phyloP scores from a whole-genome alignment of 1,140 invertebrate species.

The Vanessa atalanta region DNA sequence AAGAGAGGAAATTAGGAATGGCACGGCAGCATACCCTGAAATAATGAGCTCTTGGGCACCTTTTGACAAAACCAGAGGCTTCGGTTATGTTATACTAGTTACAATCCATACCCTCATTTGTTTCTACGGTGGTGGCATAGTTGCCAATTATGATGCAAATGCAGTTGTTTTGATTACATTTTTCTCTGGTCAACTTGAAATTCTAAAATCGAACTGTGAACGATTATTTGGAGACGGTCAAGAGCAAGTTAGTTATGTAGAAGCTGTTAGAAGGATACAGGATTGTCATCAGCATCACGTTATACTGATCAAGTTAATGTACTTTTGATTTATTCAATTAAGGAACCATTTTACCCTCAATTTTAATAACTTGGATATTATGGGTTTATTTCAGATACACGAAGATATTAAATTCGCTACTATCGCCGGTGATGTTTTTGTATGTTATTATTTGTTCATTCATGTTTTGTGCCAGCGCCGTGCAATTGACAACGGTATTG shows the following conservation, averaged over 20 bases:
- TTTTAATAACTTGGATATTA: not conserved
- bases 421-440: slow-evolving; percentile 66
- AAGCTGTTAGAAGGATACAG: slow-evolving; percentile 50
- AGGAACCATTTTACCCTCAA: not conserved
- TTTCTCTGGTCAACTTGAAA: slow-evolving; percentile 63
- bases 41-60: slow-evolving; percentile 66
- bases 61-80: slow-evolving; percentile 55
- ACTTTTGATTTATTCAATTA: not conserved
- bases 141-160: slow-evolving; percentile 65
- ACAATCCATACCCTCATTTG: slow-evolving; percentile 55
- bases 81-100: slow-evolving; percentile 52
- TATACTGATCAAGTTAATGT: slow-evolving; percentile 53
- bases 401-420: slow-evolving; percentile 53
- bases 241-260: slow-evolving; percentile 39
- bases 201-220: slow-evolving; percentile 56
- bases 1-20: slow-evolving; percentile 45
- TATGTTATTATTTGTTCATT: slow-evolving; percentile 70
- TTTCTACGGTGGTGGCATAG: slow-evolving; percentile 63
- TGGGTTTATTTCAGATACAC: slow-evolving; percentile 50
- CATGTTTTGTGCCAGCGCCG: slow-evolving; percentile 68
- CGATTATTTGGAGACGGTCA: slow-evolving; percentile 50
- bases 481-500: slow-evolving; percentile 60
- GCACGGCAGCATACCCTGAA: slow-evolving; percentile 56
- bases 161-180: slow-evolving; percentile 65
- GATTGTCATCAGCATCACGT: slow-evolving; percentile 61